Base-by-base conservation (phyloP, 2,888 invertebrate species). In the Drosophila robusta region DNA sequence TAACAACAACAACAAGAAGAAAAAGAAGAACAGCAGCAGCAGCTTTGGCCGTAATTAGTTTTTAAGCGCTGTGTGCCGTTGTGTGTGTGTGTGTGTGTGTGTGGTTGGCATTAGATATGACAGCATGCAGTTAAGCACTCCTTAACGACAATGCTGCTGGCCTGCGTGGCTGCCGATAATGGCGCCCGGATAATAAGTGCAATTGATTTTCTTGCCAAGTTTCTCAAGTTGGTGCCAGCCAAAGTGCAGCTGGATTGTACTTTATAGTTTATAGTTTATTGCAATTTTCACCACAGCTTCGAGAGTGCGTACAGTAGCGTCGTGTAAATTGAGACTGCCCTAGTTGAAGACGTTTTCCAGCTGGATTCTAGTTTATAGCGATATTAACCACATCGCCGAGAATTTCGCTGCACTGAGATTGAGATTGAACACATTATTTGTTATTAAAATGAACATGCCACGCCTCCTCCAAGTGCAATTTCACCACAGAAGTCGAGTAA, bases 61-160 rank as follows among this genome's bases (percentile, higher is more conserved):
- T 89, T 85, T 85, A 85, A 85, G 89, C 82, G 70, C 64, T 70
- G 57, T 60, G 41, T 50, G 61, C 6, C 6, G 6, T 26, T 68
- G 56, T 57, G 56, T 12, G 36, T 38, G 46, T 34, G 49, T 24
- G 38, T 47, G 56, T 60, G 54, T 60, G 39, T 50, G 68, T 51
- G 51, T 51, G 62, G 47, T 63, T 72, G 73, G 78, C 73, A 76
- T 78, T 77, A 77, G 80, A 78, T 81, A 87, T 87, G 82, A 83
- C 85, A 85, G 82, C 79, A 82, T 88, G 88, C 87, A 84, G 80
- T 73, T 86, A 88, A 86, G 83, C 64, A 71, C 78, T 87, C 80
- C 81, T 75, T 78, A 88, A 86, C 82, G 88, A 86, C 71, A 80
- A 76, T 60, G 50, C 64, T 55, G 51, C 42, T 55, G 44, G 49